Evolutionary conservation across 2,113 vertebrate species (phyloP), one percentile per base, ranked within the genome.

Genomic region (Speoplatyrhinus poulsoni): DNA sequence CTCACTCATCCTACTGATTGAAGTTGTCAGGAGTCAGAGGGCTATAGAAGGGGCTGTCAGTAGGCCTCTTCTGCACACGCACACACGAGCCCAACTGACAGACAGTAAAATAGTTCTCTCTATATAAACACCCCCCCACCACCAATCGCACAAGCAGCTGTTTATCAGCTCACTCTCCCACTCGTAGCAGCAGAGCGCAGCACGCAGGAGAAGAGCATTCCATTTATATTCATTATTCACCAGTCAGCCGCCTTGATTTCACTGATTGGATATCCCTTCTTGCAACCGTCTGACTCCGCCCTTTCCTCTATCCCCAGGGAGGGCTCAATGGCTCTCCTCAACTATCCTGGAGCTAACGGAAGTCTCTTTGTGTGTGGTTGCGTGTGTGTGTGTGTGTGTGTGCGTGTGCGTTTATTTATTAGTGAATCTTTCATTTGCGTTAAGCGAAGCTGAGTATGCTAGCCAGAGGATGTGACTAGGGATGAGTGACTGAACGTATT

Each of bases 151-250:
- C 73, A 79, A 77, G 59, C 80, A 81, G 81, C 81, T 82, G 80
- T 56, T 70, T 69, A 82, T 79, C 67, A 68, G 63, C 82, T 86
- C 68, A 1, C 65, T 76, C 77, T 79, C 76, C 69, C 68, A 61
- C 72, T 82, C 70, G 12, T 63, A 13, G 41, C 72, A 73, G 72
- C 70, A 36, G 1, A 58, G 68, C 75, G 70, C 41, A 75, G 60
- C 47, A 17, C 54, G 73, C 76, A 79, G 84, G 67, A 63, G 85
- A 91, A 89, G 79, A 75, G 76, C 88, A 89, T 93, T 94, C 90
- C 88, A 90, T 93, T 92, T 55, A 33, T 81, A 90, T 93, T 85
- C 92, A 93, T 95, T 93, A 94, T 93, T 93, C 91, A 93, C 91
- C 91, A 90, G 83, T 91, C 88, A 90, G 80, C 90, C 86, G 72